Evolutionary conservation across 2,797 vertebrate species (phyloP).

Genomic region (Karalla daura): DNA sequence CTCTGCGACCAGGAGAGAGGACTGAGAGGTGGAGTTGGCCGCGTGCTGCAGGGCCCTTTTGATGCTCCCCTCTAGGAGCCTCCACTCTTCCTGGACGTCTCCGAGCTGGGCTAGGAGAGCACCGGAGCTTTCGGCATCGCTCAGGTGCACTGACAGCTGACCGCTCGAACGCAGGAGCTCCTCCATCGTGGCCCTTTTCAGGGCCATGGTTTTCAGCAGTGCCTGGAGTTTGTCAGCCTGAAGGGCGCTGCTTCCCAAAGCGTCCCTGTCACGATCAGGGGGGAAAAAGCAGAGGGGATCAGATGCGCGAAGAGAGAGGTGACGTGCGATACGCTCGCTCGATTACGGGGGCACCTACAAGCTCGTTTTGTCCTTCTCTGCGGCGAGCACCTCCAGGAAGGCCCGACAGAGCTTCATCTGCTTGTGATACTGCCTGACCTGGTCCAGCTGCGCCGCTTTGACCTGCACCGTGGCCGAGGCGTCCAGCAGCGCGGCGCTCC

Average conservation of each 20-base stretch:
- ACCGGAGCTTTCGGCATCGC: slow-evolving; percentile 85
- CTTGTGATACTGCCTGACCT: slow-evolving; percentile 85
- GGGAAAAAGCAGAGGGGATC: not conserved
- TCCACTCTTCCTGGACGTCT: slow-evolving; percentile 87
- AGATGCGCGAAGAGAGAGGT: not conserved
- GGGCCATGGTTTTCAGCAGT: slow-evolving; percentile 78
- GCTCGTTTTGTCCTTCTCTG: slow-evolving; percentile 85
- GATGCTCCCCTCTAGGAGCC: slow-evolving; percentile 80
- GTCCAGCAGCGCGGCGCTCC: slow-evolving; percentile 82
- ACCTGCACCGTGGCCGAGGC: slow-evolving; percentile 83
- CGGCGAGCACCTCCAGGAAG: slow-evolving; percentile 79
- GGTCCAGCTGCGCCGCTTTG: slow-evolving; percentile 85
- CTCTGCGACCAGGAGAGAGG: slow-evolving; percentile 76
- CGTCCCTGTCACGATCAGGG: slow-evolving; percentile 72
- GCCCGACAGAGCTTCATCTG: slow-evolving; percentile 73
- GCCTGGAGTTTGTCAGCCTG: slow-evolving; percentile 83
- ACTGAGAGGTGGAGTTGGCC: slow-evolving; percentile 77
- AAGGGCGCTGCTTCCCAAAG: slow-evolving; percentile 78
- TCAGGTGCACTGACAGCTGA: slow-evolving; percentile 81
- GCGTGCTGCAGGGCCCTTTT: slow-evolving; percentile 83
- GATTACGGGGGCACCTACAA: slow-evolving; percentile 83
- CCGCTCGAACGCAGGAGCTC: slow-evolving; percentile 80
- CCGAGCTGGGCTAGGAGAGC: slow-evolving; percentile 84
- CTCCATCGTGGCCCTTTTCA: slow-evolving; percentile 80
- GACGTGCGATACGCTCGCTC: not conserved